Base-by-base conservation (phyloP, 2,113 vertebrate species). In the Lagopus muta region DNA sequence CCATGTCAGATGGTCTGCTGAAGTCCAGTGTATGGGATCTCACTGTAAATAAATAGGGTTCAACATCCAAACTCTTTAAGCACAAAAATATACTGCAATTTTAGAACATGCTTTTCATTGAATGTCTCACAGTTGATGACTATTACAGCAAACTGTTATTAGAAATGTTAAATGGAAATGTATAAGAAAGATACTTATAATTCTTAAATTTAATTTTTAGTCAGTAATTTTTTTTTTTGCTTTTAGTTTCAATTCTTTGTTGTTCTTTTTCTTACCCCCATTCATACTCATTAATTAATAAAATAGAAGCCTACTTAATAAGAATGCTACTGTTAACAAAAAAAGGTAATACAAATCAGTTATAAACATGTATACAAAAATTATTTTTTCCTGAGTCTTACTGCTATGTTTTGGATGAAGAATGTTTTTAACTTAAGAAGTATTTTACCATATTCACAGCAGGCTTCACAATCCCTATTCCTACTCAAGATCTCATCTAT, bases 1-100 rank as follows among this genome's bases (percentile, higher is more conserved):
- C 18, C 92, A 94, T 94, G 36, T 96, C 50, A 67, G 92, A 2
- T 8, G 96, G 96, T 64, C 6, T 96, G 21, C 62, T 91, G 74
- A 96, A 58, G 20, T 95, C 92, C 75, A 96, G 25, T 21, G 72
- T 85, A 11, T 80, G 55, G 13, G 42, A 87, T 30, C 30, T 74
- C 11, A 89, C 95, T 96, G 78, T 30, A 80, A 94, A 91, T 17
- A 73, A 85, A 89, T 6, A 82, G 18, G 55, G 21, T 62, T 58
- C 4, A 74, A 66, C 11, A 71, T 55, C 6, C 32, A 60, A 18
- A 17, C 7, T 54, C n/a, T 15, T 12, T 16, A 76, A 73, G 82
- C 42, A 70, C 72, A 90, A 67, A 74, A 16, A 12, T 34, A 43
- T 15, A 32, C 3, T 34, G 1, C 13, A 22, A 73, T 66, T 89